Conservation (phyloP, 2,888 invertebrate species). For the Chrysina gloriosa region DNA sequence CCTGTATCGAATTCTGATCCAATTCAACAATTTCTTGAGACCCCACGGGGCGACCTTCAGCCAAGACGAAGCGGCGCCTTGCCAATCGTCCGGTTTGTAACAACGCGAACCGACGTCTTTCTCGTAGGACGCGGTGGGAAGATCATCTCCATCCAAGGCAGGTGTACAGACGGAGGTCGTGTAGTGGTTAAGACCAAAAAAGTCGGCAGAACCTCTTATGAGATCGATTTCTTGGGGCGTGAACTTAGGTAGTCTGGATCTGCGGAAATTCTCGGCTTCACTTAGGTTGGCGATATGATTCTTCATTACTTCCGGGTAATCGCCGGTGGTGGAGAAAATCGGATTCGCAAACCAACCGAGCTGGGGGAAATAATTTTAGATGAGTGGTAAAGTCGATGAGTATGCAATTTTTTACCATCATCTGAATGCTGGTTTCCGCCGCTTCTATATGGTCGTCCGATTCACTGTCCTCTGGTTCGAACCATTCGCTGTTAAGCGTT, state of each 20-base stretch:
- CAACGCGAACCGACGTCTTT: conserved; percentile 13
- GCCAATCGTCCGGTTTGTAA: conserved; percentile 4
- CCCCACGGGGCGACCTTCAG: conserved; percentile 71
- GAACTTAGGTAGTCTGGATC: conserved; percentile 73
- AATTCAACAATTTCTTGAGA: conserved; percentile 72
- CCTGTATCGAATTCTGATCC: conserved; percentile 70
- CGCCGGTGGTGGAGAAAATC: conserved; percentile 71
- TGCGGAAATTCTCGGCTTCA: conserved; percentile 68
- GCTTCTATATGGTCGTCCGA: conserved; percentile 67
- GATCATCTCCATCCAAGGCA: not conserved
- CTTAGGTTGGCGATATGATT: conserved; percentile 69
- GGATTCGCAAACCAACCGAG: conserved; percentile 77
- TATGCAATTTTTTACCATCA: conserved; percentile 71
- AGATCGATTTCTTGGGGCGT: conserved; percentile 69
- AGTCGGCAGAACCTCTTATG: conserved; percentile 74
- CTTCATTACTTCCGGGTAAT: conserved; percentile 76
- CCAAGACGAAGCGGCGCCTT: conserved; percentile 4
- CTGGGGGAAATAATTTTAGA: conserved; percentile 58
- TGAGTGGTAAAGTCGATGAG: not conserved
- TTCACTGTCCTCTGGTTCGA: conserved; percentile 65
- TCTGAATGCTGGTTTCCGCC: conserved; percentile 68
- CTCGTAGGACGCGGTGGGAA: conserved; percentile 61
- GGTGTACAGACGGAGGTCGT: conserved; percentile 3
- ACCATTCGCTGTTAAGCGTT: conserved; percentile 69
- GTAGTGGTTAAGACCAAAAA: conserved; percentile 62